A percentile compares a stretch with the other conserved stretches of the same genome.
phyloP scores from a whole-genome alignment of 2,113 vertebrate genomes.

The Embiotoca jacksoni region DNA sequence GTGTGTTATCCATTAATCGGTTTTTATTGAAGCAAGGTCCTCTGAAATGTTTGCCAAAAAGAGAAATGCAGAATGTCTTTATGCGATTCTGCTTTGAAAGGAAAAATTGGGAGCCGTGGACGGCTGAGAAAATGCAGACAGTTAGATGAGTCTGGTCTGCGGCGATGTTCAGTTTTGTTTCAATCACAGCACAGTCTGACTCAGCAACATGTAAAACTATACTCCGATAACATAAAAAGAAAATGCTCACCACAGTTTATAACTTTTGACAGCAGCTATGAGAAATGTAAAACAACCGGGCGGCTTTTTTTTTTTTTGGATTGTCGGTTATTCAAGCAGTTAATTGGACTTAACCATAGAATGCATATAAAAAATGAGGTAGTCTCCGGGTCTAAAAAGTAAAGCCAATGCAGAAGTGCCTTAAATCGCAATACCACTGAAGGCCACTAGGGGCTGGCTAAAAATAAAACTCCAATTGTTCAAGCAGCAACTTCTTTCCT shows the following conservation, averaged over 20 bases:
- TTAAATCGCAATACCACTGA: no score
- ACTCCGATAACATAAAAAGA: neutral
- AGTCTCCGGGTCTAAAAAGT: no score
- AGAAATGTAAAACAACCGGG: neutral
- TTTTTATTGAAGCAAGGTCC: conserved; percentile 1
- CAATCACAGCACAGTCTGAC: neutral
- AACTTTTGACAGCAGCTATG: neutral
- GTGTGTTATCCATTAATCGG: conserved; percentile 1
- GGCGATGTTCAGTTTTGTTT: conserved; percentile 9
- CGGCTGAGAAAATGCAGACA: neutral
- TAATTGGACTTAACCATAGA: neutral
- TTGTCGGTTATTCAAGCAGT: neutral
- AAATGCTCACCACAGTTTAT: neutral
- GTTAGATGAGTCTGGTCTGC: conserved; percentile 3
- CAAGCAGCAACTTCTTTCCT: no score
- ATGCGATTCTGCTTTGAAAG: conserved; percentile 10
- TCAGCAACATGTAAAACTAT: conserved; percentile 1
- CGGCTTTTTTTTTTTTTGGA: neutral
- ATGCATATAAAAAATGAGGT: no score
- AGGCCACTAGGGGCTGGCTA: no score
- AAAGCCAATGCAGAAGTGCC: no score
- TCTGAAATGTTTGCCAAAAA: neutral
- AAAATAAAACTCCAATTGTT: no score
- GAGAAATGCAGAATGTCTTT: neutral
- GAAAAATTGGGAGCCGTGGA: neutral